These are phyloP conservation scores for Alosa sapidissima DNA, from an alignment of 2,797 vertebrate species.

Conservation along the genomic window DNA sequence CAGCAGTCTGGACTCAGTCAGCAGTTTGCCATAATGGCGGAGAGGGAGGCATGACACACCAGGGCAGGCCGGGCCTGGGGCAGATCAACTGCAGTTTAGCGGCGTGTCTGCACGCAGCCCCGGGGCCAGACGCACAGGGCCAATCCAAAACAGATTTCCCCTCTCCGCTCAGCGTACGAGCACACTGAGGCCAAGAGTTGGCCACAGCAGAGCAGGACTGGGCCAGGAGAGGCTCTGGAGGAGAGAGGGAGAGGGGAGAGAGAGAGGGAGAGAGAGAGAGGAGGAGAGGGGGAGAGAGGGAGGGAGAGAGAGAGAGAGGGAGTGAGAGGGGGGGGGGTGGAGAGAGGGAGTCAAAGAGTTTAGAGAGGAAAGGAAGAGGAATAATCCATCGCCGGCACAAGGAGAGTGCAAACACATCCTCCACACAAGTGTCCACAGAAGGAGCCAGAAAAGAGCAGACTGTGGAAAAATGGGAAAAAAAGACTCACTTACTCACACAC, in stretches of 20 bases:
- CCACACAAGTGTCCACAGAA: neutral
- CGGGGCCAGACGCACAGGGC: conserved; percentile 26
- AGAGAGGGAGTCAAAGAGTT: neutral
- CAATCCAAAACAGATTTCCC: conserved; percentile 42
- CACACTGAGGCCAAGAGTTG: neutral
- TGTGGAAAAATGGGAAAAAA: neutral
- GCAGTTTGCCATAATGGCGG: neutral
- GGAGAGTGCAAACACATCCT: neutral
- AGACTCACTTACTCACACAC: neutral
- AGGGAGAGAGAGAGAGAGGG: neutral
- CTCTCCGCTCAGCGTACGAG: neutral
- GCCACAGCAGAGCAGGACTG: conserved; percentile 12
- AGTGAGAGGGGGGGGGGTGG: conserved; percentile 18
- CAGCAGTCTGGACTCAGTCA: neutral
- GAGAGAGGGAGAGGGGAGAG: conserved; percentile 26
- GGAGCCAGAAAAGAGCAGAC: conserved; percentile 3
- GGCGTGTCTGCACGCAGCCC: conserved; percentile 20
- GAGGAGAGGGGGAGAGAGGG: conserved; percentile 37
- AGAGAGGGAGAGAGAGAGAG: neutral
- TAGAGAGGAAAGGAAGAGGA: neutral
- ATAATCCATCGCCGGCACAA: neutral
- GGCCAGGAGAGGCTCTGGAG: conserved; percentile 44
- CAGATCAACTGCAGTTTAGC: conserved; percentile 17
- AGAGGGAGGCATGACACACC: neutral
- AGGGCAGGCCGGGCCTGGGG: neutral